These are phyloP conservation scores for Oxygymnocypris stewartii DNA, from an alignment of 2,113 vertebrate species.

Conservation along the genomic window DNA sequence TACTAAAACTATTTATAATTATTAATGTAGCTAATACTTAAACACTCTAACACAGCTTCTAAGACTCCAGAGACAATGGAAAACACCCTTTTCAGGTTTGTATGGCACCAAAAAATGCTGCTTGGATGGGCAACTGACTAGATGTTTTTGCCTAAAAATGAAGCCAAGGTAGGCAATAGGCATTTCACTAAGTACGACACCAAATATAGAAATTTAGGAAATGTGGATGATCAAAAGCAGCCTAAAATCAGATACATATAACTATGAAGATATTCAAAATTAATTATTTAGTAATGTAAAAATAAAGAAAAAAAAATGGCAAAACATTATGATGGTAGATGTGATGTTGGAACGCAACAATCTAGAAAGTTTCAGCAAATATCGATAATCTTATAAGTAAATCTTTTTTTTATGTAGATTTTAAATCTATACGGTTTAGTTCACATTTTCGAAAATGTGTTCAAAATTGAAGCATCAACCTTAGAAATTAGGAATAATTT, in stretches of 20 bases:
- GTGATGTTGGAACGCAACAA: neutral
- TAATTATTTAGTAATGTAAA: neutral
- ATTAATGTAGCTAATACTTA: neutral
- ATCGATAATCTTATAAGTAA: neutral
- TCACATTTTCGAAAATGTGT: neutral
- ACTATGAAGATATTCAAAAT: neutral
- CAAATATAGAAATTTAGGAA: neutral
- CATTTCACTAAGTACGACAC: neutral
- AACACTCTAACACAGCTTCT: too few relatives aligned
- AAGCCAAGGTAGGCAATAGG: neutral
- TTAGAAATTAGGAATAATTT: neutral
- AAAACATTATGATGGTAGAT: neutral
- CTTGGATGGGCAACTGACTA: neutral
- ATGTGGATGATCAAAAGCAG: neutral
- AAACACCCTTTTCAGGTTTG: too few relatives aligned
- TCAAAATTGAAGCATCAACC: neutral
- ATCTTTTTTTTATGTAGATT: neutral
- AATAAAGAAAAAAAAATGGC: neutral
- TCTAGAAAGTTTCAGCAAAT: neutral
- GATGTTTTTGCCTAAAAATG: neutral
- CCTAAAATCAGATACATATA: neutral
- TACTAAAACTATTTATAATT: neutral
- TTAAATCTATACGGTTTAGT: neutral
- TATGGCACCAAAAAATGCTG: neutral
- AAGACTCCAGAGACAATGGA: too few relatives aligned